Percentiles rank a stretch among this genome's conserved stretches.
Evolutionary conservation across 2,888 invertebrate genomes (phyloP).

Genomic region (Catocala sponsa): DNA sequence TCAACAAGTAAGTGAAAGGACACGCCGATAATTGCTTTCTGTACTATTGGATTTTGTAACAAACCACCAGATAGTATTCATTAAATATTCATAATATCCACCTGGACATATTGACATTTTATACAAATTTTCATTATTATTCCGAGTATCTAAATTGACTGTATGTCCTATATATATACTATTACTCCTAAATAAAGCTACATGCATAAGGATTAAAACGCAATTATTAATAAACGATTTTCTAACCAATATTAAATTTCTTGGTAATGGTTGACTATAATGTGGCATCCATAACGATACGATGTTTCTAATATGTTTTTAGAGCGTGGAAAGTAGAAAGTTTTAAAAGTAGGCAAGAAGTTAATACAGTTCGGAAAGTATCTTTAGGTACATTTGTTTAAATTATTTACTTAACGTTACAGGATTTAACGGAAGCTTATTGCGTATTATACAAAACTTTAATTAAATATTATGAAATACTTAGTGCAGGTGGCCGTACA

Average conservation of each 20-base stretch:
- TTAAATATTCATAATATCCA: slow-evolving; percentile 58
- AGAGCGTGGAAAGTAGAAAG: slow-evolving; percentile 88
- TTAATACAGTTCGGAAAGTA: slow-evolving; percentile 77
- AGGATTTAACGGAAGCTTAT: slow-evolving; percentile 10
- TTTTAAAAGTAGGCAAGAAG: slow-evolving; percentile 81
- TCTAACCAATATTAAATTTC: slow-evolving; percentile 59
- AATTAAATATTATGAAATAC: too few relatives aligned
- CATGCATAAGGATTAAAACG: slow-evolving; percentile 3
- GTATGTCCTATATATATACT: neutral
- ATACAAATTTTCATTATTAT: neutral
- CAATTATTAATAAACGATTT: slow-evolving; percentile 40
- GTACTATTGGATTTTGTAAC: slow-evolving; percentile 77
- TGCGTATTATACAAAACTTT: too few relatives aligned
- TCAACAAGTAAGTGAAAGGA: slow-evolving; percentile 84
- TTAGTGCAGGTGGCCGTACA: too few relatives aligned
- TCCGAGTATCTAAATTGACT: neutral
- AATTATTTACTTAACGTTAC: slow-evolving; percentile 44
- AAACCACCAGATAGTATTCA: slow-evolving; percentile 34
- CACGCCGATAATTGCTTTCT: slow-evolving; percentile 82
- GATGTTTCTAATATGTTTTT: slow-evolving; percentile 85
- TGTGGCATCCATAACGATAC: slow-evolving; percentile 78
- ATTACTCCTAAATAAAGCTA: neutral
- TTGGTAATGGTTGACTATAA: slow-evolving; percentile 68
- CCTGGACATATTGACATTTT: slow-evolving; percentile 7
- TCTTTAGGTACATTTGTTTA: slow-evolving; percentile 61